Conservation (phyloP, 2,797 vertebrate species). For the Artibeus jamaicensis region DNA sequence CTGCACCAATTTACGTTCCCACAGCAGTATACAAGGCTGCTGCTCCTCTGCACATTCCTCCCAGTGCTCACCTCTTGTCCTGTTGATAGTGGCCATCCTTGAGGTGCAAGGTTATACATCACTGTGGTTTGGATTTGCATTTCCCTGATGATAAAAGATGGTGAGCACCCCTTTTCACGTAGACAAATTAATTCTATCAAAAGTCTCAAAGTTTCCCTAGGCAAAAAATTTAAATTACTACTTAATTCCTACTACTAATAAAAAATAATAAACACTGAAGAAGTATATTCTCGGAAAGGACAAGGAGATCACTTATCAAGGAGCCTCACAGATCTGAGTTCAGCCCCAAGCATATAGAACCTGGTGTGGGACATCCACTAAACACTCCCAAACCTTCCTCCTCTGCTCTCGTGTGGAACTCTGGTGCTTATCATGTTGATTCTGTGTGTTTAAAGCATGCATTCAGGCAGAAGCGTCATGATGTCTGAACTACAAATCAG, state of each 20-base stretch:
- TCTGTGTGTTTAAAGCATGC: background rate
- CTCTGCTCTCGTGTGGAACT: background rate
- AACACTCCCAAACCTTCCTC: background rate
- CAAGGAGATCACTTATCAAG: background rate
- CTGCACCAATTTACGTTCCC: background rate
- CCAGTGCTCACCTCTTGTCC: background rate
- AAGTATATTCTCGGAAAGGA: background rate
- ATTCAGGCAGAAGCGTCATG: background rate
- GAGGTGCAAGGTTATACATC: background rate
- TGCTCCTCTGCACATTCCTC: background rate
- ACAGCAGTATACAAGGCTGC: background rate
- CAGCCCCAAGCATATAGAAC: background rate
- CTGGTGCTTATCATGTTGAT: background rate
- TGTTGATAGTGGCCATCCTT: background rate
- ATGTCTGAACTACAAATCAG: background rate
- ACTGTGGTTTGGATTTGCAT: background rate
- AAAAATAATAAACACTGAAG: constrained; percentile 17
- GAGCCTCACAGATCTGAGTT: background rate
- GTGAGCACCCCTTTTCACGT: background rate
- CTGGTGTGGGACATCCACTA: background rate
- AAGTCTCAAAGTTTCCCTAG: background rate
- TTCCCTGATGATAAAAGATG: background rate
- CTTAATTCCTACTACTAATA: background rate
- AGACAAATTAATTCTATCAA: background rate
- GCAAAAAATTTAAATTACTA: background rate